A percentile compares a stretch with the other conserved stretches of the same genome.
Evolutionary conservation across 2,888 invertebrate genomes (phyloP).

Genomic region (Drosophila demipolita): DNA sequence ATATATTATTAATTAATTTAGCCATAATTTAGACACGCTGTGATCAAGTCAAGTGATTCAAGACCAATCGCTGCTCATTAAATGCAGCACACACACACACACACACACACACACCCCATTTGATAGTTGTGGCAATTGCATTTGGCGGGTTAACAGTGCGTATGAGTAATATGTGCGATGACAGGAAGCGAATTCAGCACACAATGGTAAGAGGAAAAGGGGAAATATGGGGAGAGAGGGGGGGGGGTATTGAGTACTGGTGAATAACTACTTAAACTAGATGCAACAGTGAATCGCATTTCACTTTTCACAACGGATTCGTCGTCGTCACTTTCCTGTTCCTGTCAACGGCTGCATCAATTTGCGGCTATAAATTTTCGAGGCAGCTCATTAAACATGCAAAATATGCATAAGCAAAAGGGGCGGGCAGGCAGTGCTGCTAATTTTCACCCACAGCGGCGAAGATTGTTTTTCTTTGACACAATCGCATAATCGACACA

Average conservation of each 20-base stretch:
- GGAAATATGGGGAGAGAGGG: not conserved
- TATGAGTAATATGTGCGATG: slow-evolving; percentile 73
- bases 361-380: slow-evolving; percentile 68
- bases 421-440: slow-evolving; percentile 8
- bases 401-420: slow-evolving; percentile 42
- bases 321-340: slow-evolving; percentile 57
- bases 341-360: slow-evolving; percentile 59
- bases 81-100: slow-evolving; percentile 23
- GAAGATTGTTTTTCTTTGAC: slow-evolving; percentile 47
- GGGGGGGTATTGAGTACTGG: not conserved
- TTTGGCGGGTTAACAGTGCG: slow-evolving; percentile 66
- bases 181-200: slow-evolving; percentile 77
- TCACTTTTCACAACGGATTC: slow-evolving; percentile 58
- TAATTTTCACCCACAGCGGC: slow-evolving; percentile 38
- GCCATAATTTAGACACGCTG: slow-evolving; percentile 59
- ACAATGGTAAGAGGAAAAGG: slow-evolving; percentile 54
- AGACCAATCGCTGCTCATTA: slow-evolving; percentile 47
- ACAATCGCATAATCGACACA: slow-evolving; percentile 65
- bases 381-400: slow-evolving; percentile 78
- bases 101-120: slow-evolving; percentile 2
- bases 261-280: slow-evolving; percentile 32
- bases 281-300: slow-evolving; percentile 66
- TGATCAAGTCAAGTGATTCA: slow-evolving; percentile 35
- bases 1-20: slow-evolving; percentile 68
- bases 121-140: slow-evolving; percentile 24